phyloP scores from a whole-genome alignment of 2,113 vertebrate genomes.

The Platichthys stellatus region DNA sequence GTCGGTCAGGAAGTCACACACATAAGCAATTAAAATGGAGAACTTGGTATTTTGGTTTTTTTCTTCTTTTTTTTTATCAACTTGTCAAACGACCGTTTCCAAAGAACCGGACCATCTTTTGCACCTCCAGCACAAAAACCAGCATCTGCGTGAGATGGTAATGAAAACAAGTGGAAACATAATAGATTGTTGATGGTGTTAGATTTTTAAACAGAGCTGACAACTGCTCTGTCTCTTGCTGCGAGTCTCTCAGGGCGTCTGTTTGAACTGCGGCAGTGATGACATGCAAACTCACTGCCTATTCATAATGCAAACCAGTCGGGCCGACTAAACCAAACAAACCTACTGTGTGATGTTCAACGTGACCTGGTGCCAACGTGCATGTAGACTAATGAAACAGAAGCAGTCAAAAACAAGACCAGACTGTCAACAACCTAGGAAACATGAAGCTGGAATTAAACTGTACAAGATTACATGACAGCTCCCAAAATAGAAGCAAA shows the following conservation, averaged over 20 bases:
- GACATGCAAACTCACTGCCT: conserved; percentile 44
- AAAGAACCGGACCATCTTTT: not conserved
- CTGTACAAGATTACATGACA: not conserved
- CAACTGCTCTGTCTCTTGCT: not conserved
- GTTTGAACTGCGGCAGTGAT: conserved; percentile 1
- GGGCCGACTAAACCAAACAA: conserved; percentile 21
- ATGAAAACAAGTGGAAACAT: not conserved
- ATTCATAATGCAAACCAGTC: conserved; percentile 56
- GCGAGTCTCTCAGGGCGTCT: not conserved
- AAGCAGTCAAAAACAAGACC: not conserved
- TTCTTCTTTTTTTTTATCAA: too few relatives aligned
- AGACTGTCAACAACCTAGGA: not conserved
- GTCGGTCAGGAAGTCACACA: not conserved
- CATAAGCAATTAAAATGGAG: too few relatives aligned
- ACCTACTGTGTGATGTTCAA: conserved; percentile 1
- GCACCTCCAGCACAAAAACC: too few relatives aligned
- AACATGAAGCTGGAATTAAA: not conserved
- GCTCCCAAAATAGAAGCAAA: not conserved
- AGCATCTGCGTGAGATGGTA: not conserved
- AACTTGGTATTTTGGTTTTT: too few relatives aligned
- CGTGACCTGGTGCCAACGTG: not conserved
- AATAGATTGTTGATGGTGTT: not conserved
- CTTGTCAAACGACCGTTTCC: too few relatives aligned
- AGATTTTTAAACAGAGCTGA: not conserved
- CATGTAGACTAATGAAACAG: not conserved